A percentile compares a stretch with the other conserved stretches of the same genome.
These are phyloP conservation scores for Spermophilus dauricus DNA, from an alignment of 2,113 vertebrate genomes.

Conservation along the genomic window DNA sequence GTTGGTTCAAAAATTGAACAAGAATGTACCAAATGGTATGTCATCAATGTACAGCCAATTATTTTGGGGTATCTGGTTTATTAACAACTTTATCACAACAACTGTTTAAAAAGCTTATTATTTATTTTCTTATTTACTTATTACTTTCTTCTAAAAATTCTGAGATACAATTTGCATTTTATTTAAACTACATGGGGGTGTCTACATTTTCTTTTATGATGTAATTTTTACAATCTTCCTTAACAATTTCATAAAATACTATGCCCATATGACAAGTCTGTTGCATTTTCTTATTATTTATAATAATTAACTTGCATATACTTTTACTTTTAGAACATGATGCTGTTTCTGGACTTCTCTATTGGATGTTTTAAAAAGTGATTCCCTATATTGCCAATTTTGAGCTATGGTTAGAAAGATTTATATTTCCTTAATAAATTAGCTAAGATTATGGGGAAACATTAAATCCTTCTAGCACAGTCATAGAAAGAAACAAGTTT, in stretches of 20 bases:
- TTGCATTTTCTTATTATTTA: background rate
- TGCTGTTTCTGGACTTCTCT: background rate
- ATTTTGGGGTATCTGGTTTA: background rate
- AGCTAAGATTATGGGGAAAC: background rate
- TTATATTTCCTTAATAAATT: conserved; percentile 13
- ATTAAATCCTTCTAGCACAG: background rate
- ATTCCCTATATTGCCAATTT: background rate
- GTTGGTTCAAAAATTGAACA: conserved; percentile 97
- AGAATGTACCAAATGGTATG: conserved; percentile 97
- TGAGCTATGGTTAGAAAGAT: background rate
- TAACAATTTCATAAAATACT: background rate
- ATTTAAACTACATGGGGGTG: background rate
- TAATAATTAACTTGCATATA: background rate
- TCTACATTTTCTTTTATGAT: background rate
- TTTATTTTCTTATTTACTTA: background rate
- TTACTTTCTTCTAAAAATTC: conserved; percentile 19
- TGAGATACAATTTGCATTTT: background rate
- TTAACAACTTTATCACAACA: background rate
- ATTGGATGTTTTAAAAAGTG: background rate
- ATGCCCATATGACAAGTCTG: background rate
- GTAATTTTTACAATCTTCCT: background rate
- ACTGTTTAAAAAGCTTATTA: conserved; percentile 7
- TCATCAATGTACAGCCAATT: conserved; percentile 21
- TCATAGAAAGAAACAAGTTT: background rate
- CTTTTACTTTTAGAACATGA: conserved; percentile 28